Base-by-base conservation (phyloP, 1,140 invertebrate genomes). In the Mylabris phalerata region DNA sequence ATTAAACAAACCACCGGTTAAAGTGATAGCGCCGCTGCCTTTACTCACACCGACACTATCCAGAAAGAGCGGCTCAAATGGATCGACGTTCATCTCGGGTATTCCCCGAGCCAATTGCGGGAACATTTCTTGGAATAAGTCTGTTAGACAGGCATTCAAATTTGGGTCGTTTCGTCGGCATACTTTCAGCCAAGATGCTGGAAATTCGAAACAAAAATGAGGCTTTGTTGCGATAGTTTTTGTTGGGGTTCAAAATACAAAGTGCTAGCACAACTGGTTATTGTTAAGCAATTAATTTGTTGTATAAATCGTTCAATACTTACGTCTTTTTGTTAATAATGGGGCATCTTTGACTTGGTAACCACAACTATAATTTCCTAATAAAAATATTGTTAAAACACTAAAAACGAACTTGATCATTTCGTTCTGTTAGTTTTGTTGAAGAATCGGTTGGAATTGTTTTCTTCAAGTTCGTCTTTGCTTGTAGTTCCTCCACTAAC, bases 21-120 rank as follows among this genome's bases (percentile, higher is more conserved):
- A 55, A 2, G 71, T 71, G n/a, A 78, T 72, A 2, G 76, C 63
- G 5, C 76, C 77, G 38, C 69, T 62, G 6, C 74, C 76, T 67
- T 77, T 77, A 24, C 68, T 71, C 4, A 78, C 68, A 5, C 71
- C 65, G 7, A 78, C 68, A 50, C 64, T 71, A 39, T 77, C 69
- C 4, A 78, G 67, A 50, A 61, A 62, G 10, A 78, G 59, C 3
- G 77, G 77, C 52, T 78, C 77, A 55, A 77, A 77, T 10, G 66
- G 67, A 9, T 72, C 70, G 1, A 77, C 71, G 32, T 71, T 73
- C 9, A 77, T 73, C 68, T 77, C 75, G 1, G 76, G 75, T 19
- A 77, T 76, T 49, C 76, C 76, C 63, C 64, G 68, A 4, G 75
- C 75, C 51, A 78, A 66, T 51, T 72, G 64, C 13, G 76, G 75